Base-by-base conservation (phyloP, 2,113 vertebrate genomes). In the Aegithalos caudatus region DNA sequence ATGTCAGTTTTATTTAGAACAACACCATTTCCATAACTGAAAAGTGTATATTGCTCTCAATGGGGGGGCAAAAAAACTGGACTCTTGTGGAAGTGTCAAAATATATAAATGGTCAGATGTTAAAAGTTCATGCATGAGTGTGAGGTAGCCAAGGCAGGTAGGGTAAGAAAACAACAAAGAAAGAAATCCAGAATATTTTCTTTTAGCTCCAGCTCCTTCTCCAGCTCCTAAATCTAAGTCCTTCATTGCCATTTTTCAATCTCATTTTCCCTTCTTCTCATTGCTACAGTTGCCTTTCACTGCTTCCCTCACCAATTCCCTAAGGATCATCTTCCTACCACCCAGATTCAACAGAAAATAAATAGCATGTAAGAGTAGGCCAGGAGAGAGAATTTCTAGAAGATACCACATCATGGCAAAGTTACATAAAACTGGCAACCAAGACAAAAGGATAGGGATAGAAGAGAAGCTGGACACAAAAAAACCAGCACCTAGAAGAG, bases 1-100 rank as follows among this genome's bases (percentile, higher is more conserved):
- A 11, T 94, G 91, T 93, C 94, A 93, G 90, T 93, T 96, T 97
- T 96, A 96, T 95, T 96, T 96, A 94, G 95, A 94, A 85, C 67
- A 96, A 83, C 95, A 95, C 37, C 69, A 40, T 95, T 96, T 96
- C 92, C 89, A 86, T 90, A 87, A 89, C 53, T 92, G 85, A 38
- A 92, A 92, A 95, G 72, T 28, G 73, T 51, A 64, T 90, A 53
- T 33, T 73, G 88, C 82, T 95, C 35, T 90, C 84, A 90, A 48
- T 79, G 85, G 35, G 33, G 21, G 2, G 6, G n/a, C n/a, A 31
- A 56, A 22, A 57, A 57, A 6, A 10, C 2, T 94, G 56, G 56
- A 61, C 38, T 83, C 51, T 31, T 33, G 5, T 6, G 78, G 33
- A 90, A 69, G 28, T 20, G 50, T 37, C 8, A 47, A 67, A 86